Conservation (phyloP, 2,888 invertebrate species). For the Scaptomyza cyrtandrae region DNA sequence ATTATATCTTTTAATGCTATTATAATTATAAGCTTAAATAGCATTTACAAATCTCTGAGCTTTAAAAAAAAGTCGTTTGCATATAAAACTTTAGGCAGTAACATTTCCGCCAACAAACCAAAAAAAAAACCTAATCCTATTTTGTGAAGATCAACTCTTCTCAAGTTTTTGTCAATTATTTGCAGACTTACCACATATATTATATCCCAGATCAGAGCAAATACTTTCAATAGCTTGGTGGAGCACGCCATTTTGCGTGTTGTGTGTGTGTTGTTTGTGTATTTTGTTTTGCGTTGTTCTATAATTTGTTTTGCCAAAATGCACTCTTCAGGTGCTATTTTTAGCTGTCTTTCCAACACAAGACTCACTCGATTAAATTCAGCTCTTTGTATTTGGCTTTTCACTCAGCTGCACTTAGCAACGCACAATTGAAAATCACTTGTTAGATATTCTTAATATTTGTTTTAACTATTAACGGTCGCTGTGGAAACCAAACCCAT, state of each 20-base stretch:
- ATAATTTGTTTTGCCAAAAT: slow-evolving; percentile 32
- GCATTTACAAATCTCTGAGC: slow-evolving; percentile 25
- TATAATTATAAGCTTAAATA: slow-evolving; percentile 48
- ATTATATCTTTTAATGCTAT: slow-evolving; percentile 52
- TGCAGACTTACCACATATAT: slow-evolving; percentile 77
- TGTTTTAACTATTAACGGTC: slow-evolving; percentile 50
- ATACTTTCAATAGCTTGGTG: slow-evolving; percentile 73
- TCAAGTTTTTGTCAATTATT: slow-evolving; percentile 28
- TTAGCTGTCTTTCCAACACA: slow-evolving; percentile 21
- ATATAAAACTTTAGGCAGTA: slow-evolving; percentile 16
- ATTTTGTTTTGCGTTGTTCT: not conserved
- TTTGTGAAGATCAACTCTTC: not conserved
- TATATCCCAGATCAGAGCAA: slow-evolving; percentile 75
- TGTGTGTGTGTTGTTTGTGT: slow-evolving; percentile 1
- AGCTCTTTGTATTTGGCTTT: slow-evolving; percentile 26
- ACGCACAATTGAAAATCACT: slow-evolving; percentile 51
- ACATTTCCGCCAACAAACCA: slow-evolving; percentile 29
- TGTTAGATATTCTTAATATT: slow-evolving; percentile 61
- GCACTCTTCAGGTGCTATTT: slow-evolving; percentile 34
- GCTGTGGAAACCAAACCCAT: slow-evolving; percentile 63
- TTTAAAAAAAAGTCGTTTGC: slow-evolving; percentile 28
- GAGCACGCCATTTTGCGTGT: slow-evolving; percentile 77
- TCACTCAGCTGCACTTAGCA: slow-evolving; percentile 62
- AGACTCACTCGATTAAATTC: slow-evolving; percentile 14
- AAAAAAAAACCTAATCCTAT: slow-evolving; percentile 18